Conservation (phyloP, 2,888 invertebrate species). For the Molanna angustata region DNA sequence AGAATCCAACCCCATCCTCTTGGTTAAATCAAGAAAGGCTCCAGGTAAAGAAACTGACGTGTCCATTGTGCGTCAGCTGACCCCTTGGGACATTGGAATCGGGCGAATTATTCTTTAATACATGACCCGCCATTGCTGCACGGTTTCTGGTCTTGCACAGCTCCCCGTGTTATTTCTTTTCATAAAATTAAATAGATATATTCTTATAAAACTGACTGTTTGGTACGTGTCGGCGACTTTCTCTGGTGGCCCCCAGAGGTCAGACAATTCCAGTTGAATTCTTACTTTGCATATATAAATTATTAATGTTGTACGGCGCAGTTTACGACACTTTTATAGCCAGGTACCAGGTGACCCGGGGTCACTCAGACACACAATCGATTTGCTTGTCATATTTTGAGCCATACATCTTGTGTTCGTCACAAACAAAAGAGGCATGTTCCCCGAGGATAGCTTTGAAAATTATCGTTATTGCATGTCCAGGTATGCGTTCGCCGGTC, state of each 20-base stretch:
- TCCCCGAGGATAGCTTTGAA: no score
- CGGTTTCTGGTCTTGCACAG: no score
- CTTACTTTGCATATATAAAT: slow-evolving; percentile 18
- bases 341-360: slow-evolving; percentile 9
- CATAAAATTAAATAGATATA: neutral
- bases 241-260: slow-evolving; percentile 15
- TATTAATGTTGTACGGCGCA: slow-evolving; percentile 11
- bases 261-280: slow-evolving; percentile 22
- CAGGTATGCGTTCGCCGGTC: no score
- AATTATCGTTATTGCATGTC: no score
- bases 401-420: no score
- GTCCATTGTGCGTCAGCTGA: slow-evolving; percentile 12
- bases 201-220: slow-evolving; percentile 12
- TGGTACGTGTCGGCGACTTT: slow-evolving; percentile 18
- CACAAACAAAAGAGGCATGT: no score
- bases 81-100: slow-evolving; percentile 3
- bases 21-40: neutral
- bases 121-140: no score
- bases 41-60: slow-evolving; percentile 11
- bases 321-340: slow-evolving; percentile 15
- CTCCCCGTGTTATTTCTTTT: no score
- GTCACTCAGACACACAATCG: slow-evolving; percentile 15
- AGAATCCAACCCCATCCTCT: slow-evolving; percentile 9
- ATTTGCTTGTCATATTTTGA: slow-evolving; percentile 3
- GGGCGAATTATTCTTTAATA: slow-evolving; percentile 10